Conservation (phyloP, 2,888 invertebrate species). For the Sceliomorpha sp. region DNA sequence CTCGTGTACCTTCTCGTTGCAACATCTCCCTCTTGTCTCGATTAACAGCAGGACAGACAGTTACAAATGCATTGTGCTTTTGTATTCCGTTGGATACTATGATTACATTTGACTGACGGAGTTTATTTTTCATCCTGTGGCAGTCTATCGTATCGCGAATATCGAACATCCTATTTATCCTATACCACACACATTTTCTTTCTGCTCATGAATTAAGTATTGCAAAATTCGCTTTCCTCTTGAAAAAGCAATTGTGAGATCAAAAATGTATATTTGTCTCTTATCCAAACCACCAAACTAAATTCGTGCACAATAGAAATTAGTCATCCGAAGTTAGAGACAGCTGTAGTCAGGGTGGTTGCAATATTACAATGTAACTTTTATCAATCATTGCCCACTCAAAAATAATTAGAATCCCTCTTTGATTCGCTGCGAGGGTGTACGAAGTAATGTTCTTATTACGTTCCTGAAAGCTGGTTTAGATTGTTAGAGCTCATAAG, state of each 20-base stretch:
- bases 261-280: too few relatives aligned
- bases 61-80: conserved; percentile 59
- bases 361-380: conserved; percentile 22
- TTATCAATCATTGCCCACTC: conserved; percentile 35
- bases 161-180: conserved; percentile 24
- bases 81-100: conserved; percentile 32
- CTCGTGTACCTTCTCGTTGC: conserved; percentile 35
- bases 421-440: conserved; percentile 39
- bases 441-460: conserved; percentile 51
- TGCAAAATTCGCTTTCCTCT: too few relatives aligned
- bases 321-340: too few relatives aligned
- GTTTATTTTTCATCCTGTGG: conserved; percentile 23
- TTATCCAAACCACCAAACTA: too few relatives aligned
- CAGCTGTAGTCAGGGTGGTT: too few relatives aligned
- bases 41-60: conserved; percentile 62
- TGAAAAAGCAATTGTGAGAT: too few relatives aligned
- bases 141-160: conserved; percentile 17
- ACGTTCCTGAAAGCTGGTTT: conserved; percentile 58
- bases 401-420: conserved; percentile 38
- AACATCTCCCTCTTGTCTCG: conserved; percentile 53
- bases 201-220: too few relatives aligned
- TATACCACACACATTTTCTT: too few relatives aligned
- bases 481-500: conserved; percentile 68
- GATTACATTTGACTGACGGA: conserved; percentile 43
- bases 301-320: too few relatives aligned